Evolutionary conservation across 2,888 invertebrate species (phyloP).

Genomic region (Apamea sordens): DNA sequence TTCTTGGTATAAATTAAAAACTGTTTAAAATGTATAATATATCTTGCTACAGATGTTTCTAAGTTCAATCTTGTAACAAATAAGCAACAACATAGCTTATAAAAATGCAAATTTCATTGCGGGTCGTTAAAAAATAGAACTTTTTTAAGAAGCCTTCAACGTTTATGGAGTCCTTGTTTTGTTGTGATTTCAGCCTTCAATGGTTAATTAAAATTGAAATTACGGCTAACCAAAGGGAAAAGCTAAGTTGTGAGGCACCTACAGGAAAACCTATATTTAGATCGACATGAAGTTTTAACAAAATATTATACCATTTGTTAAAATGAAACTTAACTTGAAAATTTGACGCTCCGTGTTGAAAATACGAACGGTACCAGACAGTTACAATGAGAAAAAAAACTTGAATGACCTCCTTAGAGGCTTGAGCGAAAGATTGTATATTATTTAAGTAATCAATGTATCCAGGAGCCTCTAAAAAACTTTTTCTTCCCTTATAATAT

Average conservation of each 20-base stretch:
- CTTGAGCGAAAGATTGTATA: background rate
- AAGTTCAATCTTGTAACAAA: constrained; percentile 16
- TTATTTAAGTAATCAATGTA: constrained; percentile 1
- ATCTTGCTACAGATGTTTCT: constrained; percentile 15
- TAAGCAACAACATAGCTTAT: constrained; percentile 37
- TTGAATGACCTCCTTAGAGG: background rate
- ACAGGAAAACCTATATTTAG: constrained; percentile 48
- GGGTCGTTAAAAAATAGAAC: constrained; percentile 21
- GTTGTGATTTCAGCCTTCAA: constrained; percentile 27
- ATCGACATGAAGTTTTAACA: background rate
- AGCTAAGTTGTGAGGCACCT: background rate
- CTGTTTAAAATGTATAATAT: background rate
- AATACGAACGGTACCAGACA: background rate
- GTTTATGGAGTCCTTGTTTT: constrained; percentile 41
- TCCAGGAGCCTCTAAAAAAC: background rate
- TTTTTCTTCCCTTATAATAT: background rate
- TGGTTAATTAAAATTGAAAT: constrained; percentile 54
- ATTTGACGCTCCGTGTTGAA: background rate
- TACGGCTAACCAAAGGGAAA: constrained; percentile 47
- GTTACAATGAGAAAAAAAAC: background rate
- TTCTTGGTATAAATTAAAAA: constrained; percentile 7
- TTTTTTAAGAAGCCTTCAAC: constrained; percentile 19
- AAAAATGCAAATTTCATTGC: constrained; percentile 56
- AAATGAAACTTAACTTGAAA: background rate
- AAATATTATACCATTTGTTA: background rate